phyloP scores from a whole-genome alignment of 2,888 invertebrate genomes.

The Temnothorax ravouxi region DNA sequence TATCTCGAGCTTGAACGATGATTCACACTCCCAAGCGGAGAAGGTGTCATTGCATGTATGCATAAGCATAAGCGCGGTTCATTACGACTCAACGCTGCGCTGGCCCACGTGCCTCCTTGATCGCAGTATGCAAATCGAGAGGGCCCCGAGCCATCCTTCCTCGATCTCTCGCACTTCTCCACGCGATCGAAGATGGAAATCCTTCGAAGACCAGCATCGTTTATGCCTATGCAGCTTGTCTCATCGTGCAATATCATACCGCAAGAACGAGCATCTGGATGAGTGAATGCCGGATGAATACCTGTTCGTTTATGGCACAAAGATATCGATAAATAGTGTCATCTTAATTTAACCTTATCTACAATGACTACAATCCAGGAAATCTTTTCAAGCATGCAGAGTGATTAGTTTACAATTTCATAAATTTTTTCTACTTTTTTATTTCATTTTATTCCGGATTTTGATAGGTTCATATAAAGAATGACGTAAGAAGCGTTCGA shows the following conservation, averaged over 20 bases:
- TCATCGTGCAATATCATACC: conserved; percentile 3
- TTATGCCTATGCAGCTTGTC: neutral
- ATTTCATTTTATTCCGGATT: neutral
- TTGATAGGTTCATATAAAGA: neutral
- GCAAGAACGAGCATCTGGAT: conserved; percentile 12
- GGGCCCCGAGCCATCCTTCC: conserved; percentile 52
- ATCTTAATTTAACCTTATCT: neutral
- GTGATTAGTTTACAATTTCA: neutral
- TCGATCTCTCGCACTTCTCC: conserved; percentile 38
- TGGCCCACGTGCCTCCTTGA: conserved; percentile 74
- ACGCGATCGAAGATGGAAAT: conserved; percentile 47
- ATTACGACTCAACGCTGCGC: conserved; percentile 75
- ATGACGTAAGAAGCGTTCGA: neutral
- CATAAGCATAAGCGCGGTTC: conserved; percentile 83
- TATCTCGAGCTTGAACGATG: conserved; percentile 77
- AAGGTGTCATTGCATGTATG: conserved; percentile 84
- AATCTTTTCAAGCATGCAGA: neutral
- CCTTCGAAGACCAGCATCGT: conserved; percentile 11
- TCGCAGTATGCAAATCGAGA: conserved; percentile 72
- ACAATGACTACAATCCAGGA: neutral
- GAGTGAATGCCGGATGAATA: conserved; percentile 25
- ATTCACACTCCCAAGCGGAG: conserved; percentile 80
- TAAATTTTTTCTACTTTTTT: neutral
- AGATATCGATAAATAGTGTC: neutral
- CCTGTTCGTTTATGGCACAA: conserved; percentile 9